A percentile compares a stretch with the other conserved stretches of the same genome.
These are phyloP conservation scores for Callospermophilus lateralis DNA, from an alignment of 2,113 vertebrate species.

Conservation along the genomic window DNA sequence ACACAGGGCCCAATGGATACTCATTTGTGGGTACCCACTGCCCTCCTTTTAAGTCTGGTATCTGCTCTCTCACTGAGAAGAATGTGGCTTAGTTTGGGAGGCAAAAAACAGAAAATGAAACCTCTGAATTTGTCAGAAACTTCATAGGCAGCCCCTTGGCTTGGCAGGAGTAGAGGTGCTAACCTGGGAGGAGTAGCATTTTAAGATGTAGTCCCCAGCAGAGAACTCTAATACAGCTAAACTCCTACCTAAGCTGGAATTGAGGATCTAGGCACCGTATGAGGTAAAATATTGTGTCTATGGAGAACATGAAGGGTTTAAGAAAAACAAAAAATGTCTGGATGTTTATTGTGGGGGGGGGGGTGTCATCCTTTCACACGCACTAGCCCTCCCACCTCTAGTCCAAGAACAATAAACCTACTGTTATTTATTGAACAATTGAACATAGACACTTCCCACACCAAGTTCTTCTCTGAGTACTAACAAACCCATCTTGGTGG, in stretches of 20 bases:
- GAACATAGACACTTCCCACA: slow-evolving; percentile 58
- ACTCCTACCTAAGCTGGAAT: slow-evolving; percentile 12
- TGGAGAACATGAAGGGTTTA: slow-evolving; percentile 56
- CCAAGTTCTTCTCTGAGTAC: slow-evolving; percentile 48
- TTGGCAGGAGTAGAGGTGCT: neutral
- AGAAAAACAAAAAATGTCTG: slow-evolving; percentile 43
- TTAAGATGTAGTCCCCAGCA: slow-evolving; percentile 36
- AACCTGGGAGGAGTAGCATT: neutral
- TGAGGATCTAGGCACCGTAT: slow-evolving; percentile 16
- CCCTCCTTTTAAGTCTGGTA: neutral
- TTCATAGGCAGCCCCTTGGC: slow-evolving; percentile 12
- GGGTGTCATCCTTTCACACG: slow-evolving; percentile 2
- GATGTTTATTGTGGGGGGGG: neutral
- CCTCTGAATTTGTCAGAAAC: slow-evolving; percentile 49
- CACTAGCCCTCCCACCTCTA: neutral
- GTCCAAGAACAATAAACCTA: slow-evolving; percentile 65
- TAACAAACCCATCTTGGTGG: slow-evolving; percentile 45
- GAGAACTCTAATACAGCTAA: slow-evolving; percentile 41
- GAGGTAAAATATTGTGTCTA: slow-evolving; percentile 23
- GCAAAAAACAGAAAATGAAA: slow-evolving; percentile 56
- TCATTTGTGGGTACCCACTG: neutral
- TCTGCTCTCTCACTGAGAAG: neutral
- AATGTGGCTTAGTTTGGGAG: neutral
- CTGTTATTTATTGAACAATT: slow-evolving; percentile 62
- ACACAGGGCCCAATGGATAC: neutral